phyloP scores from a whole-genome alignment of 2,797 vertebrate genomes.

The Peromyscus nudipes region DNA sequence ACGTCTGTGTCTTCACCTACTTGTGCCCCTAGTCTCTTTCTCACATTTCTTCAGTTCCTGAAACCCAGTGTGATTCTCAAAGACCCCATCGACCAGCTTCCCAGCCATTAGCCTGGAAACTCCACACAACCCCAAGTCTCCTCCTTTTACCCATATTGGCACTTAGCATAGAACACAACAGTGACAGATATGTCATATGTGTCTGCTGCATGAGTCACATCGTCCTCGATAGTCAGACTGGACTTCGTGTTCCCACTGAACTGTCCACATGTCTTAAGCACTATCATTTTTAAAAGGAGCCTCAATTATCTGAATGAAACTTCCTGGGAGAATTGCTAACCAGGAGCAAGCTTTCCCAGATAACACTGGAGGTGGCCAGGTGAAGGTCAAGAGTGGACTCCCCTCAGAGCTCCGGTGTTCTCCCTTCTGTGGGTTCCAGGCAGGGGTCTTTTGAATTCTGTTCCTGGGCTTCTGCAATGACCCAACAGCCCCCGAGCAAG shows the following conservation, averaged over 20 bases:
- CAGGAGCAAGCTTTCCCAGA: not conserved
- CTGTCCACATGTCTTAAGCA: not conserved
- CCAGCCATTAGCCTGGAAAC: not conserved
- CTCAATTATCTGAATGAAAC: not conserved
- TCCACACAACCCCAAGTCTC: not conserved
- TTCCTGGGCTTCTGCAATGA: conserved; percentile 45
- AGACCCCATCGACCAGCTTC: not conserved
- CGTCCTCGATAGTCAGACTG: not conserved
- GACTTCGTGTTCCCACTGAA: not conserved
- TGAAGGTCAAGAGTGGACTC: not conserved
- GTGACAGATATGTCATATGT: rapidly evolving
- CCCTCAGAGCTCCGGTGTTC: no score
- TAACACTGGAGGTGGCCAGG: not conserved
- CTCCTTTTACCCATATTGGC: no score
- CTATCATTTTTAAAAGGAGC: not conserved
- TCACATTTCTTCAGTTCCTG: not conserved
- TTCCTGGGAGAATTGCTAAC: not conserved
- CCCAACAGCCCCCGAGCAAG: conserved; percentile 1
- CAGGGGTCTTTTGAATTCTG: not conserved
- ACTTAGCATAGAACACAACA: not conserved
- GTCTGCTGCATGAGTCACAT: not conserved
- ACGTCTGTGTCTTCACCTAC: not conserved
- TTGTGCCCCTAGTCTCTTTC: not conserved
- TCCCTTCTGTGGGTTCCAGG: not conserved
- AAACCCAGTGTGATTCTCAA: not conserved